Evolutionary conservation across 2,888 invertebrate species (phyloP), one percentile per base, ranked within the genome.

Genomic region (Apamea epomidion): DNA sequence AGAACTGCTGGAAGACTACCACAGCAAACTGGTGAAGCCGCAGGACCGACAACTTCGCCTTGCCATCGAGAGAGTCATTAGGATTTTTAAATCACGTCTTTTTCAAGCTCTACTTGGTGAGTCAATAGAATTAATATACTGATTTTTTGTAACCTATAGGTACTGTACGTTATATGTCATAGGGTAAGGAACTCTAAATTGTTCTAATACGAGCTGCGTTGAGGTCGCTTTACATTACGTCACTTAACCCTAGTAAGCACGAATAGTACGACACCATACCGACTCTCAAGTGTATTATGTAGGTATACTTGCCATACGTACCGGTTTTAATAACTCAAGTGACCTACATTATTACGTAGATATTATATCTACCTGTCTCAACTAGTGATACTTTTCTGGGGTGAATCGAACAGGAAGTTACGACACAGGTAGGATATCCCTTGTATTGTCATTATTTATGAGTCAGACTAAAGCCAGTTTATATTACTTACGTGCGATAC

Each of bases 1-100:
- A 94, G 99, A 99, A 97, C 98, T 99, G 93, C 98, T 99, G 94
- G 99, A 99, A 97, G 99, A 99, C 96, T 99, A 99, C 96, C 99
- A 99, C 97, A 98, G 98, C 90, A 99, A 99, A 96, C 97, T 99
- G 93, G 98, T 98, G 90, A 98, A 98, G 95, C 98, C 99, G 78
- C 99, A 99, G 95, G 99, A 99, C 97, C 98, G 99, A 93, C 99
- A 99, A 94, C 98, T 99, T 90, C 98, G 99, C 90, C 98, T 98
- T 91, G 99, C 99, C 90, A 99, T 99, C 95, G 99, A 99, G 97
- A 98, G 99, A 91, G 99, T 99, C 94, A 99, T 99, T 96, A 98
- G 99, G 93, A 99, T 99, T 97, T 99, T 99, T 97, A 99, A 99
- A 97, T 99, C 99, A 92, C 98, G 99, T 86, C 98, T 99, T 87